Base-by-base conservation (phyloP, 1,140 invertebrate genomes). In the Macrostomum lignano region DNA sequence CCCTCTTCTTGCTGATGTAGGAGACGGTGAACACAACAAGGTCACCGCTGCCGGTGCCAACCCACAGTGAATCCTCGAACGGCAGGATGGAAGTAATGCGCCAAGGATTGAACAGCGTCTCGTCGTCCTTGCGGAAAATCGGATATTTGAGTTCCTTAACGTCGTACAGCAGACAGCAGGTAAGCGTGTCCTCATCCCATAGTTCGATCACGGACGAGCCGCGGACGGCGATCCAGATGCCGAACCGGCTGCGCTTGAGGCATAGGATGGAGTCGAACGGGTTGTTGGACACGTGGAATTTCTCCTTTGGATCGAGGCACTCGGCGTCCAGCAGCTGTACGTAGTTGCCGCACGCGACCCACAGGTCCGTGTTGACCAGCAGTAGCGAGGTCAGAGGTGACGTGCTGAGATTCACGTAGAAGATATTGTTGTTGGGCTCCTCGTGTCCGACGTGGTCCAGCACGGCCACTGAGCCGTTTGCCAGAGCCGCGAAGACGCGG, bases 11-110 rank as follows among this genome's bases (percentile, higher is more conserved):
- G n/a, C n/a, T n/a, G n/a, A n/a, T n/a, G n/a, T n/a, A n/a, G n/a
- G n/a, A n/a, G n/a, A n/a, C n/a, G n/a, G n/a, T n/a, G n/a, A n/a
- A 64, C 11, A 62, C 49, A 31, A 61, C 52, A 3, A 65, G 43
- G 38, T 57, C 60, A 17, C 63, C 63, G 37, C 64, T 60, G 5
- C 54, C 58, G 11, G 62, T 64, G 7, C 63, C 63, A n/a, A 65
- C 46, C 57, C 60, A 60, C 11, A 65, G 44, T 10, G 44, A 46
- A 24, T 52, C 44, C 11, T 52, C 51, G 35, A 55, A 41, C 23
- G 52, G 52, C 7, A 62, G 39, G 10, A 62, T 45, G 19, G 53
- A 50, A 14, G 55, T 59, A 13, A 64, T 51, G 23, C 60, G 44
- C 1, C 47, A 48, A 32, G 40, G 35, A 31, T 52, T 54, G 33